phyloP scores from a whole-genome alignment of 2,113 vertebrate species.

The Xiphophorus couchianus region DNA sequence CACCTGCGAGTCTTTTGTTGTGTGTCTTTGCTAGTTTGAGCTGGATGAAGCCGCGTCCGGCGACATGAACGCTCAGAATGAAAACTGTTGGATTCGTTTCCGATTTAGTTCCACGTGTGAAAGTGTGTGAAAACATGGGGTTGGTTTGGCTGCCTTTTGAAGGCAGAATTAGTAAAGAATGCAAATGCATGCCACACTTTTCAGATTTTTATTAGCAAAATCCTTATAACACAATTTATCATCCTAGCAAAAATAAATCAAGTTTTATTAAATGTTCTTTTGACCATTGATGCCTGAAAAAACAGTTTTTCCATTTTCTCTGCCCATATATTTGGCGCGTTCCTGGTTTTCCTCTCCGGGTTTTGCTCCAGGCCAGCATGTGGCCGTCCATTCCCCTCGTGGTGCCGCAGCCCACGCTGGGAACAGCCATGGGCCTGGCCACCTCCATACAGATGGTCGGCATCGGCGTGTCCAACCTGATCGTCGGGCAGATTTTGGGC shows the following conservation, averaged over 20 bases:
- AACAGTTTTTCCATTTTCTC: neutral
- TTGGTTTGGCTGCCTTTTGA: no score
- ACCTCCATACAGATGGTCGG: conserved; percentile 85
- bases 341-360: neutral
- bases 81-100: no score
- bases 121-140: no score
- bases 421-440: conserved; percentile 84
- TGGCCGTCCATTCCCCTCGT: conserved; percentile 87
- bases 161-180: neutral
- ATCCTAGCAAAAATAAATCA: no score
- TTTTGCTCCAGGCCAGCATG: conserved; percentile 80
- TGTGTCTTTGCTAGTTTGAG: no score
- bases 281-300: neutral
- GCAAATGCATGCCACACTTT: neutral
- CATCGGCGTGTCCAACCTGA: conserved; percentile 82
- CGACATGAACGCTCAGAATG: no score
- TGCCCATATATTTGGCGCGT: neutral
- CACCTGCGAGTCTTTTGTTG: no score
- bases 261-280: neutral
- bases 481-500: conserved; percentile 84
- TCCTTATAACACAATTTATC: no score
- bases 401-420: conserved; percentile 83
- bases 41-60: no score
- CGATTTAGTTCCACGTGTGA: no score
- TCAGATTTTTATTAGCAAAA: neutral